Evolutionary conservation across 2,113 vertebrate species (phyloP), one percentile per base, ranked within the genome.

Genomic region (Athene noctua): DNA sequence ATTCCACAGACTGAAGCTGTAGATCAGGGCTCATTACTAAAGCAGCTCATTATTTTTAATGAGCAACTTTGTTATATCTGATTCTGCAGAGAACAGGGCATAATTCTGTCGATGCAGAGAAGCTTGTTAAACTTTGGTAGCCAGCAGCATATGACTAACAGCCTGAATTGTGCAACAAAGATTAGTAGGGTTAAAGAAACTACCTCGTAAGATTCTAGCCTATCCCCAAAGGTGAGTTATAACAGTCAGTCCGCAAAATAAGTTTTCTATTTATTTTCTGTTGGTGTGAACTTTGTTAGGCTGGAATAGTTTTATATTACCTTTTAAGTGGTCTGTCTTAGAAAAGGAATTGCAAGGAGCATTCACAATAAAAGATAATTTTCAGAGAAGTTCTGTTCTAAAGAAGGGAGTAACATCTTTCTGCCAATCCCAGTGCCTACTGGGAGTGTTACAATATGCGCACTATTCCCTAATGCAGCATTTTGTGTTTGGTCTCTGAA

Each of bases 1-100:
- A 86, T 95, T 97, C 95, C 49, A 51, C 82, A 97, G 88, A 89
- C 72, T 91, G 78, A 95, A 94, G 70, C 74, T 97, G 86, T 97
- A 98, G 95, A 98, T 98, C 95, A 97, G 94, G 83, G 83, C 88
- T 98, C 90, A 96, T 98, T 98, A 97, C 74, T 96, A 95, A 97
- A 80, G 70, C 80, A 95, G 94, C 94, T 98, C 96, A 96, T 98
- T 98, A 98, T 98, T 98, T 98, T 98, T 98, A 98, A 98, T 97
- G 97, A 98, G 94, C 55, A 97, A 97, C 95, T 98, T 94, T 84
- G 97, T 97, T 97, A 97, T 96, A 97, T 97, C 95, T 95, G 88
- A 94, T 97, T 98, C 94, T 97, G 55, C 55, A 72, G 59, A 98
- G 94, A 95, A 47, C 15, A 54, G 85, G 92, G 80, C 47, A 44